phyloP scores from a whole-genome alignment of 2,797 vertebrate genomes.

The Trematocara caparti region DNA sequence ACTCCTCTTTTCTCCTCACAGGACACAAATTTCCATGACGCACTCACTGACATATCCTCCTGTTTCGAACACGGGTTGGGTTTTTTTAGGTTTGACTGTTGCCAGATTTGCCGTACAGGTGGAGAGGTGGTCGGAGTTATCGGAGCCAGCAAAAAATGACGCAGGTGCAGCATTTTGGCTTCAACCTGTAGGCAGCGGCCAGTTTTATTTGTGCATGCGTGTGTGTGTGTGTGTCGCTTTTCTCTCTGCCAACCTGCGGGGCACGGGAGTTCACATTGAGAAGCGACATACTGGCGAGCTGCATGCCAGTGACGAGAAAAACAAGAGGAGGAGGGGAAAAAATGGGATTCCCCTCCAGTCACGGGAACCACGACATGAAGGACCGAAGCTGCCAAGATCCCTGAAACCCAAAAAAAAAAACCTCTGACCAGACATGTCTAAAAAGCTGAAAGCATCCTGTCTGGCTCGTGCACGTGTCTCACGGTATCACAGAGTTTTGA shows the following conservation, averaged over 20 bases:
- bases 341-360: constrained; percentile 54
- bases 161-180: constrained; percentile 40
- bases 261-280: constrained; percentile 38
- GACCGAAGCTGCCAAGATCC: constrained; percentile 44
- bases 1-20: neutral
- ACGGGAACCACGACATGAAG: constrained; percentile 38
- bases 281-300: constrained; percentile 48
- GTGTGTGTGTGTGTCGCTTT: neutral
- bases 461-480: constrained; percentile 35
- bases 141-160: constrained; percentile 30
- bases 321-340: neutral
- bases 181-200: neutral
- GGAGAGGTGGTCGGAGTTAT: neutral
- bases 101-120: constrained; percentile 13
- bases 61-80: neutral
- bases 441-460: constrained; percentile 13
- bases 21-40: constrained; percentile 28
- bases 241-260: constrained; percentile 35
- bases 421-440: constrained; percentile 23
- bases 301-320: constrained; percentile 47
- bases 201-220: neutral
- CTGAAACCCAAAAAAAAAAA: neutral
- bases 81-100: neutral
- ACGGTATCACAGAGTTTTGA: constrained; percentile 67
- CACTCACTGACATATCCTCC: neutral